Conservation (phyloP, 2,113 vertebrate species). For the Toxostoma redivivum region DNA sequence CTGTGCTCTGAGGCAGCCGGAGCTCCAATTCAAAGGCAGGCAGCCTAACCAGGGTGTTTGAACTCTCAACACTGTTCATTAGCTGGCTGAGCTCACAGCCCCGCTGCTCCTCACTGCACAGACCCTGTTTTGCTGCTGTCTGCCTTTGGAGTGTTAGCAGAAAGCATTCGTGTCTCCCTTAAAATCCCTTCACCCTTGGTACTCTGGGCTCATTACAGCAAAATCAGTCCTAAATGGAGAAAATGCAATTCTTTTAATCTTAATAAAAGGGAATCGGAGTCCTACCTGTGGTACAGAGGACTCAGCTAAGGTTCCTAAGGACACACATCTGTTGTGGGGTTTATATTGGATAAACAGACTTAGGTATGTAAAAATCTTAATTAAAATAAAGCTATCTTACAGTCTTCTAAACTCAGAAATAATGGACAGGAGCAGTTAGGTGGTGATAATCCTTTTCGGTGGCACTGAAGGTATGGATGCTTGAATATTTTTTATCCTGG, state of each 20-base stretch:
- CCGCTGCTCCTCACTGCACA: not conserved
- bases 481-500: not conserved
- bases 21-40: not conserved
- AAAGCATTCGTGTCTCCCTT: not conserved
- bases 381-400: not conserved
- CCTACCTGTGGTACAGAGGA: not conserved
- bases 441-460: not conserved
- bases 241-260: not conserved
- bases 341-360: not conserved
- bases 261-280: not conserved
- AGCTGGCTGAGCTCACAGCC: not conserved
- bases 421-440: not conserved
- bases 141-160: not conserved
- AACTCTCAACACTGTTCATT: not conserved
- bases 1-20: not conserved
- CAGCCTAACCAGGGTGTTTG: not conserved
- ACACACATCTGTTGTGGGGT: not conserved
- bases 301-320: not conserved
- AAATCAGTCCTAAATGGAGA: not conserved
- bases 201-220: not conserved
- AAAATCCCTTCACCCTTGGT: not conserved
- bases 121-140: not conserved
- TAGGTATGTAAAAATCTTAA: not conserved
- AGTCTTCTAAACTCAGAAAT: not conserved
- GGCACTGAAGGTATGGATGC: not conserved